A percentile compares a stretch with the other conserved stretches of the same genome.
Evolutionary conservation across 2,113 vertebrate genomes (phyloP).

Genomic region (Gnathonemus longibarbis): DNA sequence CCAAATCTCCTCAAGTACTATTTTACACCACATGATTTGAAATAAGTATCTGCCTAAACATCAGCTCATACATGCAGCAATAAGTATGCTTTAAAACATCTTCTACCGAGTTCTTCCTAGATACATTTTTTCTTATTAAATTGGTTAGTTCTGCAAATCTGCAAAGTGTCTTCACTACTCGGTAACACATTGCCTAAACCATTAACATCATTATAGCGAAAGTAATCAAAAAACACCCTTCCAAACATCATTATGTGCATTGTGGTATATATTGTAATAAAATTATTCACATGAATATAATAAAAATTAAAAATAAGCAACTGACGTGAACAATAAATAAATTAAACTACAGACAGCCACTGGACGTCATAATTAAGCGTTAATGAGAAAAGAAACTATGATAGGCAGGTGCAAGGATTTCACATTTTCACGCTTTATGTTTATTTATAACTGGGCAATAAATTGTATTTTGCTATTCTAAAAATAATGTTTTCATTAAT

Average conservation of each 20-base stretch:
- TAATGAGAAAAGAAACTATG: background rate
- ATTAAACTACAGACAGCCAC: background rate
- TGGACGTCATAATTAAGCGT: background rate
- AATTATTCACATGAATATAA: background rate
- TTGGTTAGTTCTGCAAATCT: background rate
- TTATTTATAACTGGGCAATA: background rate
- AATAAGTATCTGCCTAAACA: slow-evolving; percentile 3
- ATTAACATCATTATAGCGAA: background rate
- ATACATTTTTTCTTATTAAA: background rate
- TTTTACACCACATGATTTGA: background rate
- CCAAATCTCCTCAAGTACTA: background rate
- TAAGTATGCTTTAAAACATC: background rate
- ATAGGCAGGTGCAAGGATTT: background rate
- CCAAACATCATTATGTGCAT: background rate
- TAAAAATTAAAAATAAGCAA: background rate
- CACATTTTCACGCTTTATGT: background rate
- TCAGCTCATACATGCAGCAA: background rate
- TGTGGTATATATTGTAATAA: background rate
- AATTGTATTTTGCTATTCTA: background rate
- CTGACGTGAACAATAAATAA: background rate
- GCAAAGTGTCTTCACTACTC: background rate
- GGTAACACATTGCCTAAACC: background rate
- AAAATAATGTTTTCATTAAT: background rate
- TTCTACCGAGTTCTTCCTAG: background rate
- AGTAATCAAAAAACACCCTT: background rate